Percentiles rank a stretch among this genome's conserved stretches.
These are phyloP conservation scores for Latrodectus hesperus DNA, from an alignment of 2,888 invertebrate genomes.

Conservation along the genomic window DNA sequence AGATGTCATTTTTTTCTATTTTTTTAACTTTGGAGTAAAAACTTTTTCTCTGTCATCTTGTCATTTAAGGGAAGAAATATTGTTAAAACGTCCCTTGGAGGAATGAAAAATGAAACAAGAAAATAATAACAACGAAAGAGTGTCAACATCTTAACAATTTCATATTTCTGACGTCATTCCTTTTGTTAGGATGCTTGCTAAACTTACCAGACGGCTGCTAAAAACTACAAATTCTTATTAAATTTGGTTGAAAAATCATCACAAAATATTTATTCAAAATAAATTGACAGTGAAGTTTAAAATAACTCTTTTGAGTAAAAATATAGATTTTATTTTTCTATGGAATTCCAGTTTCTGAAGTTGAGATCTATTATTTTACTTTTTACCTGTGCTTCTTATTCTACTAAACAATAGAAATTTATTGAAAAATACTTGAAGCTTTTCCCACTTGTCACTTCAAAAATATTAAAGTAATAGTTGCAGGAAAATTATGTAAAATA, in stretches of 20 bases:
- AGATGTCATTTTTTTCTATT: background rate
- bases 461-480: too few species aligned
- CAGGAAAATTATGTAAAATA: too few species aligned
- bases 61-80: slow-evolving; percentile 30
- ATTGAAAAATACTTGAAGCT: too few species aligned
- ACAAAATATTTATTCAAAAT: too few species aligned
- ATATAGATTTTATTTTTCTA: too few species aligned
- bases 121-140: background rate
- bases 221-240: background rate
- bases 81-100: slow-evolving; percentile 4
- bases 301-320: too few species aligned
- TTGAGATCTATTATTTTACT: too few species aligned
- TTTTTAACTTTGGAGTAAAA: background rate
- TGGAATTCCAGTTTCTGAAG: too few species aligned
- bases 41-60: slow-evolving; percentile 37
- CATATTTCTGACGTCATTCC: background rate
- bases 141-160: slow-evolving; percentile 2
- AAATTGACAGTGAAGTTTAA: too few species aligned
- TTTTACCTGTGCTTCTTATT: too few species aligned
- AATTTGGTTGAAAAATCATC: background rate
- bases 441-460: too few species aligned
- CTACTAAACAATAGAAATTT: too few species aligned
- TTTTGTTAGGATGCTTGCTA: background rate
- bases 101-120: background rate
- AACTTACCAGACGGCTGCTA: background rate